A percentile compares a stretch with the other conserved stretches of the same genome.
Conservation (phyloP, 2,888 invertebrate species). For the Acanthosoma haemorrhoidale region DNA sequence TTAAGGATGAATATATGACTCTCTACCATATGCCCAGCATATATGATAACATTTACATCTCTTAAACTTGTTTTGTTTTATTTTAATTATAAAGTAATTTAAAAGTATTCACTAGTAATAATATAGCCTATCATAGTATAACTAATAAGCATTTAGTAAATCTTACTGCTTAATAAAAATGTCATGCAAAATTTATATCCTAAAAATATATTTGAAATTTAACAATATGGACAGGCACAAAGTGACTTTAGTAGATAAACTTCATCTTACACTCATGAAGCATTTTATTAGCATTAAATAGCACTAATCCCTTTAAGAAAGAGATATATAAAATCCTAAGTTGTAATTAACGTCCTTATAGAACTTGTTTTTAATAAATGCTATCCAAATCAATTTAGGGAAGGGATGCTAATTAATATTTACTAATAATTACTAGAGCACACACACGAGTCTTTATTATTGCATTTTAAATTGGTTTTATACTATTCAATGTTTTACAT, state of each 20-base stretch:
- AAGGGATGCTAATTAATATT: neutral
- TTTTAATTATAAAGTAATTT: no score
- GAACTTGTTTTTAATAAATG: no score
- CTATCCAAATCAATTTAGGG: no score
- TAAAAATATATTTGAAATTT: neutral
- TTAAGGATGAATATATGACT: no score
- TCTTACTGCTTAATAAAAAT: neutral
- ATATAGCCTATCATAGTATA: no score
- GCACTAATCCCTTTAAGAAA: neutral
- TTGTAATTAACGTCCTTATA: no score
- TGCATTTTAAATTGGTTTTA: neutral
- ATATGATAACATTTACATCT: no score
- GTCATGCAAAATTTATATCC: neutral
- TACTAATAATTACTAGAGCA: neutral
- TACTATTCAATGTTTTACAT: neutral
- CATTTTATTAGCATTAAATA: neutral
- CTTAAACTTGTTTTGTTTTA: no score
- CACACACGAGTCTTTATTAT: slow-evolving; percentile 5
- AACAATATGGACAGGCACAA: slow-evolving; percentile 18
- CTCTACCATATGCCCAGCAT: no score
- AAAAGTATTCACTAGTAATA: no score
- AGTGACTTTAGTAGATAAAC: slow-evolving; percentile 10
- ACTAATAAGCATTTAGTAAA: neutral
- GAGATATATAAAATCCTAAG: no score
- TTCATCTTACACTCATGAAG: neutral